phyloP scores from a whole-genome alignment of 2,797 vertebrate species.

The Acridotheres tristis region DNA sequence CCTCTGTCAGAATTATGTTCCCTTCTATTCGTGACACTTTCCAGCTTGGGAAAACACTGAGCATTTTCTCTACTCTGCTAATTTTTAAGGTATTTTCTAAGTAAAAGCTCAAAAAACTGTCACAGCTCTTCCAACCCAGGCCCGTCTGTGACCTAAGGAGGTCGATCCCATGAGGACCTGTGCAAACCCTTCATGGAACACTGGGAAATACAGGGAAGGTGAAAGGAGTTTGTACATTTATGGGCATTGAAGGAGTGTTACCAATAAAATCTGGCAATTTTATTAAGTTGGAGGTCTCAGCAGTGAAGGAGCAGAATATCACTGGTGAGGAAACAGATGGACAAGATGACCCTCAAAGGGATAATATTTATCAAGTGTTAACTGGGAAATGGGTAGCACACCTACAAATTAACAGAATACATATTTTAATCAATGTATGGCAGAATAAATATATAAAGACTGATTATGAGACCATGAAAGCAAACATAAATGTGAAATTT shows the following conservation, averaged over 20 bases:
- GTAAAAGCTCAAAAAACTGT: background rate
- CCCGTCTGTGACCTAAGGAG: background rate
- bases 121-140: background rate
- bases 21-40: background rate
- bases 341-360: background rate
- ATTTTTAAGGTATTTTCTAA: background rate
- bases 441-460: background rate
- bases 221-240: background rate
- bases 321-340: background rate
- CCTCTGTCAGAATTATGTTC: background rate
- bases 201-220: background rate
- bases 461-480: background rate
- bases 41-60: background rate
- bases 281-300: background rate
- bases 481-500: background rate
- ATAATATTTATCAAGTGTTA: background rate
- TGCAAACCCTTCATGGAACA: background rate
- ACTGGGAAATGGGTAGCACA: background rate
- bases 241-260: background rate
- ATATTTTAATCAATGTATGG: background rate
- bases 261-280: background rate
- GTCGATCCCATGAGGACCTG: accelerated
- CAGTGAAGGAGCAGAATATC: background rate
- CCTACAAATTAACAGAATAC: background rate
- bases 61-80: background rate